phyloP scores from a whole-genome alignment of 2,888 invertebrate species.

The Entomobrya multifasciata region DNA sequence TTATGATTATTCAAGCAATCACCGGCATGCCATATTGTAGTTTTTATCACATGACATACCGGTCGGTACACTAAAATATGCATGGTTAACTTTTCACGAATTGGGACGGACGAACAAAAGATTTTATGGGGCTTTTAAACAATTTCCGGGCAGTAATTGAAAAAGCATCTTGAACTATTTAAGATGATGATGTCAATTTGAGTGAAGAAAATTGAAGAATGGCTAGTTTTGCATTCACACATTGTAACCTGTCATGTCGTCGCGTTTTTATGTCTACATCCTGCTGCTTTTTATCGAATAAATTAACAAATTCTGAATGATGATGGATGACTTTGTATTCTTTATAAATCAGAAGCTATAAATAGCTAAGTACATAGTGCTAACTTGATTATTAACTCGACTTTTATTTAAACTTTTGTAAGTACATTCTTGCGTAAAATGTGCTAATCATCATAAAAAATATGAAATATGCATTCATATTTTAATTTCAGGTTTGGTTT shows the following conservation, averaged over 20 bases:
- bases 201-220: not conserved
- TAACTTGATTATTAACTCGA: not conserved
- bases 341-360: not conserved
- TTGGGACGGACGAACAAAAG: not conserved
- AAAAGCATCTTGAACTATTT: not conserved
- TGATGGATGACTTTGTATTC: not conserved
- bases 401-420: too few species aligned
- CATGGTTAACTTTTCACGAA: not conserved
- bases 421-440: too few species aligned
- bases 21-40: too few species aligned
- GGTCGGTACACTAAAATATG: too few species aligned
- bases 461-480: not conserved
- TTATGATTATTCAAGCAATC: not conserved
- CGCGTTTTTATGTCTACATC: not conserved
- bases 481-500: too few species aligned
- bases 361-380: not conserved
- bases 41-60: too few species aligned
- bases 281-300: not conserved
- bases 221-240: slow-evolving; percentile 22
- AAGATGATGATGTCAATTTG: not conserved
- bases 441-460: too few species aligned
- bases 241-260: slow-evolving; percentile 18
- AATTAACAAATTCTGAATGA: not conserved
- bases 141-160: not conserved
- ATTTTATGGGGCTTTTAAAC: not conserved